Percentiles rank a stretch among this genome's conserved stretches.
phyloP scores from a whole-genome alignment of 1,140 invertebrate species.

The Neodiprion pinetum region DNA sequence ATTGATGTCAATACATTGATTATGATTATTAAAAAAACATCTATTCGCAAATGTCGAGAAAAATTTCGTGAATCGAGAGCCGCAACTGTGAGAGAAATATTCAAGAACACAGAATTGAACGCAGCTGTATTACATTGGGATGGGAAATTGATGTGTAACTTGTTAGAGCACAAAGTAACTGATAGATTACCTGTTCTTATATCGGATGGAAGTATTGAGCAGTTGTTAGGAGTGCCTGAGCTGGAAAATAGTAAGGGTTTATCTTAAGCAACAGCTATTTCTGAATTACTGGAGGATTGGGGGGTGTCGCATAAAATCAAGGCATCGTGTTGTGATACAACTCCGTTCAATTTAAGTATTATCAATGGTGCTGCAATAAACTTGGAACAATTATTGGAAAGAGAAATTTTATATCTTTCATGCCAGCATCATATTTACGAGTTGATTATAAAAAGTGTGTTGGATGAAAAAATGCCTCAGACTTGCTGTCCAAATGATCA shows the following conservation, averaged over 20 bases:
- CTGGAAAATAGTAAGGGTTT: too few species aligned
- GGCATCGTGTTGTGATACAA: not conserved
- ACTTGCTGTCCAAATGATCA: slow-evolving; percentile 21
- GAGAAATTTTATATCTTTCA: slow-evolving; percentile 28
- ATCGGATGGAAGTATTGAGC: too few species aligned
- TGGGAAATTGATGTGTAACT: slow-evolving; percentile 33
- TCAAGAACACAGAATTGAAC: slow-evolving; percentile 24
- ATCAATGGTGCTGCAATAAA: not conserved
- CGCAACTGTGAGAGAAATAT: slow-evolving; percentile 31
- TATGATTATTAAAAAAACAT: slow-evolving; percentile 27
- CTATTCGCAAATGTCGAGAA: slow-evolving; percentile 26
- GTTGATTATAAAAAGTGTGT: slow-evolving; percentile 28
- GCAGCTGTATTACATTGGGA: slow-evolving; percentile 30
- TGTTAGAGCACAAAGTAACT: slow-evolving; percentile 5
- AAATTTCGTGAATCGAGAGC: slow-evolving; percentile 26
- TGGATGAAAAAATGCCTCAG: slow-evolving; percentile 24
- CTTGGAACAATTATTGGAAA: slow-evolving; percentile 29
- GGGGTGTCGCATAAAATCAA: not conserved
- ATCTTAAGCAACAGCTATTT: too few species aligned
- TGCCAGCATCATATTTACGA: slow-evolving; percentile 32
- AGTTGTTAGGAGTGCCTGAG: too few species aligned
- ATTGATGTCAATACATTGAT: slow-evolving; percentile 18
- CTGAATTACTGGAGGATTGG: too few species aligned
- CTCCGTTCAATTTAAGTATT: not conserved
- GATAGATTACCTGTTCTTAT: too few species aligned